These are phyloP conservation scores for Yoshiicerus persimilis DNA, from an alignment of 1,140 invertebrate genomes.

Conservation along the genomic window DNA sequence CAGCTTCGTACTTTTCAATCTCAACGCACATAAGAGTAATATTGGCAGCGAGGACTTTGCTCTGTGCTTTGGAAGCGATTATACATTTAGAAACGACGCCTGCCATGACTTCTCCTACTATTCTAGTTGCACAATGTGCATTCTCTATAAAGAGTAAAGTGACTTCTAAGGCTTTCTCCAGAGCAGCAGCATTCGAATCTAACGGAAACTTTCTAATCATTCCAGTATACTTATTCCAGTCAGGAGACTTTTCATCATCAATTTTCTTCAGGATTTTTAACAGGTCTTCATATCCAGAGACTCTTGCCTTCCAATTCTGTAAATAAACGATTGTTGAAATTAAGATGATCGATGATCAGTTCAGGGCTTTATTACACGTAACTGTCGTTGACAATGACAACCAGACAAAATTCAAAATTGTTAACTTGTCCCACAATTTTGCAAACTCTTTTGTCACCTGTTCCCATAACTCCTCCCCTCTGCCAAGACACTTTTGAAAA, in stretches of 20 bases:
- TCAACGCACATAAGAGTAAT: conserved; percentile 91
- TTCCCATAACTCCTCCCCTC: too few species aligned
- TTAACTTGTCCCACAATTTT: too few species aligned
- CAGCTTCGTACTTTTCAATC: conserved; percentile 90
- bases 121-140: conserved; percentile 79
- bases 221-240: conserved; percentile 87
- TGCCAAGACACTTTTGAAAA: too few species aligned
- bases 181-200: conserved; percentile 91
- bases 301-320: conserved; percentile 87
- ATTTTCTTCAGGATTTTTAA: conserved; percentile 81
- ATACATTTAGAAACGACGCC: conserved; percentile 91
- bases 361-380: too few species aligned
- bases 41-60: conserved; percentile 85
- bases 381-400: too few species aligned
- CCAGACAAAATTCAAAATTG: too few species aligned
- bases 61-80: conserved; percentile 80
- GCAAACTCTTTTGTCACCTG: too few species aligned
- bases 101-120: conserved; percentile 82
- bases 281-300: conserved; percentile 91
- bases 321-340: conserved; percentile 37
- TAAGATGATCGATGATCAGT: too few species aligned
- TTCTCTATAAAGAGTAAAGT: conserved; percentile 87
- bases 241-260: conserved; percentile 87
- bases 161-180: conserved; percentile 94
- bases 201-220: conserved; percentile 94